phyloP scores from a whole-genome alignment of 2,113 vertebrate species.

The Lonchura striata region DNA sequence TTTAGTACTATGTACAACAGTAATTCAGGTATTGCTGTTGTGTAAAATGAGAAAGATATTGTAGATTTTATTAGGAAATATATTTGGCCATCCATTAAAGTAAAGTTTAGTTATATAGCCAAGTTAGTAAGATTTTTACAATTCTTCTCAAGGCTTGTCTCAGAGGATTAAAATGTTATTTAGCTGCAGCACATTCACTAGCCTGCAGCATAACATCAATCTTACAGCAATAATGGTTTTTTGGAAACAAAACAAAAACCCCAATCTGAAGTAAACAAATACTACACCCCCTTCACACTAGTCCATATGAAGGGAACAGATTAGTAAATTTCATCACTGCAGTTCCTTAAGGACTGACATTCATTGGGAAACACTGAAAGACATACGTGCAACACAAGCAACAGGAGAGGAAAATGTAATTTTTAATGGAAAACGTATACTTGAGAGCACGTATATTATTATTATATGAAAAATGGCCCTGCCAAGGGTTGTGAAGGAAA shows the following conservation, averaged over 20 bases:
- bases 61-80: slow-evolving; percentile 1
- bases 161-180: slow-evolving; percentile 15
- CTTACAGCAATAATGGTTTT: background rate
- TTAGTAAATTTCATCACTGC: background rate
- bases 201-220: background rate
- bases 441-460: background rate
- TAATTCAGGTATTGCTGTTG: background rate
- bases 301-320: background rate
- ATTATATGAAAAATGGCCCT: background rate
- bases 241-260: background rate
- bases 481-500: background rate
- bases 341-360: background rate
- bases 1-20: background rate
- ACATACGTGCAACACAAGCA: background rate
- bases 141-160: background rate
- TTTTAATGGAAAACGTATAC: background rate
- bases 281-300: background rate
- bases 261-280: background rate
- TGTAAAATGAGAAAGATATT: background rate
- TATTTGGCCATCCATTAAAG: background rate
- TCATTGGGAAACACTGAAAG: background rate
- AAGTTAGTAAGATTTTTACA: slow-evolving; percentile 6
- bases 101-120: background rate
- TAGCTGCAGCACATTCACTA: background rate
- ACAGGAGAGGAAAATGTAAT: background rate